A percentile compares a stretch with the other conserved stretches of the same genome.
Evolutionary conservation across 2,113 vertebrate species (phyloP).

Genomic region (Pteronura brasiliensis): DNA sequence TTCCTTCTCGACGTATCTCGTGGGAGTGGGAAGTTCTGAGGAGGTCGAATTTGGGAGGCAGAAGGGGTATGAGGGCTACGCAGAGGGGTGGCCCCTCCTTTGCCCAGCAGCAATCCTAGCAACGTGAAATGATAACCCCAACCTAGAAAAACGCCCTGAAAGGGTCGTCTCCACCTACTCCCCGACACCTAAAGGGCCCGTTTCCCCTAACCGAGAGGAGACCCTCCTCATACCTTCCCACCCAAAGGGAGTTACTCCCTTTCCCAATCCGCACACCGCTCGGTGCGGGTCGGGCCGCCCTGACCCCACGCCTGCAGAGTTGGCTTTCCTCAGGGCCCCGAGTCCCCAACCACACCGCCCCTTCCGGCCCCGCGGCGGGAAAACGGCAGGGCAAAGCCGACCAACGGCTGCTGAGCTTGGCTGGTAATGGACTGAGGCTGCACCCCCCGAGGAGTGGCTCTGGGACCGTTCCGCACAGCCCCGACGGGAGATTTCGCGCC

Average conservation of each 20-base stretch:
- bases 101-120: no score
- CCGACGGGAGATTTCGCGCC: background rate
- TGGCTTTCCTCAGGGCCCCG: background rate
- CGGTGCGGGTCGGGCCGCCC: background rate
- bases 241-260: background rate
- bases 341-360: background rate
- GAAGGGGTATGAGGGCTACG: background rate
- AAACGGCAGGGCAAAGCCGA: background rate
- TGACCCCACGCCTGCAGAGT: background rate
- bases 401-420: background rate
- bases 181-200: background rate
- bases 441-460: background rate
- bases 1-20: background rate
- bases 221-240: background rate
- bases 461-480: fast-evolving
- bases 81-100: fast-evolving
- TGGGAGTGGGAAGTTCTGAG: background rate
- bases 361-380: background rate
- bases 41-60: background rate
- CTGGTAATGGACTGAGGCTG: fast-evolving
- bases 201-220: background rate
- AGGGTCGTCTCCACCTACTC: background rate
- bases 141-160: background rate
- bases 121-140: background rate
- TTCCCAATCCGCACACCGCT: background rate